phyloP scores from a whole-genome alignment of 2,797 vertebrate genomes.

The Merluccius polli region DNA sequence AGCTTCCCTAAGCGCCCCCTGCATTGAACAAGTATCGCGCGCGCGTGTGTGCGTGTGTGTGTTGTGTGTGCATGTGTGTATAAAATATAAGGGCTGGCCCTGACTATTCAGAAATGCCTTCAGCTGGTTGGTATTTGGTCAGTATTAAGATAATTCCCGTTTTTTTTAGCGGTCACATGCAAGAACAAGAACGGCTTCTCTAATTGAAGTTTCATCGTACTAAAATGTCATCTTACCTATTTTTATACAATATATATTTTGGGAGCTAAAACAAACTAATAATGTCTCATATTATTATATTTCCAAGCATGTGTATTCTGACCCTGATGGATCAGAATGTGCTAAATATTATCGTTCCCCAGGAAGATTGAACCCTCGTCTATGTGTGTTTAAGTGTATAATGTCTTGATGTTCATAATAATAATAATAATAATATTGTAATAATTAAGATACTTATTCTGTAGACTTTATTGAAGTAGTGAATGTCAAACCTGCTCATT shows the following conservation, averaged over 20 bases:
- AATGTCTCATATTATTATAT: background rate
- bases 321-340: background rate
- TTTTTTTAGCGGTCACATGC: background rate
- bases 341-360: background rate
- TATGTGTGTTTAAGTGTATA: background rate
- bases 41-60: background rate
- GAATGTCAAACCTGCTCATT: background rate
- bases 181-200: background rate
- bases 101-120: background rate
- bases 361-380: background rate
- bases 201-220: background rate
- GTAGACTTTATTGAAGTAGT: background rate
- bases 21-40: background rate
- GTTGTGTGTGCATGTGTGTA: background rate
- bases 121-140: background rate
- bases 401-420: background rate
- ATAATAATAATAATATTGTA: too few species aligned
- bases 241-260: slow-evolving; percentile 5
- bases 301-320: background rate
- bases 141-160: background rate
- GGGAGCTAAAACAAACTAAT: background rate
- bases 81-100: background rate
- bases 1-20: background rate
- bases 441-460: background rate
- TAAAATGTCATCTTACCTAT: background rate